phyloP scores from a whole-genome alignment of 2,888 invertebrate genomes.

The Hirtodrosophila trivittata region DNA sequence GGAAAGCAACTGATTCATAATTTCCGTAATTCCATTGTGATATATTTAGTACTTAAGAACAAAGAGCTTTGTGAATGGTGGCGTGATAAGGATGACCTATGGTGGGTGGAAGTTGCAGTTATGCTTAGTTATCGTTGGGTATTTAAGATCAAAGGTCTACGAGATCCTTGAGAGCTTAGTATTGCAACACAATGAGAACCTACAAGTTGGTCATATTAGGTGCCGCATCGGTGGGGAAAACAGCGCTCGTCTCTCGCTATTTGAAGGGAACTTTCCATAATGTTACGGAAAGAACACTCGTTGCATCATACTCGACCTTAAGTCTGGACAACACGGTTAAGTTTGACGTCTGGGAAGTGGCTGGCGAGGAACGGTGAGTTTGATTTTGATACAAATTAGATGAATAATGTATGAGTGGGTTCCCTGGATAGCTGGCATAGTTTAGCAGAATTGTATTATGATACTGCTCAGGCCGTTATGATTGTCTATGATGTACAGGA shows the following conservation, averaged over 20 bases:
- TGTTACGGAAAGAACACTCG: slow-evolving; percentile 3
- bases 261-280: background rate
- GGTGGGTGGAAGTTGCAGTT: background rate
- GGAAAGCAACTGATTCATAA: slow-evolving; percentile 5
- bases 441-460: slow-evolving; percentile 99
- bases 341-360: slow-evolving; percentile 99
- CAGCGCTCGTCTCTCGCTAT: slow-evolving; percentile 12
- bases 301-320: slow-evolving; percentile 13
- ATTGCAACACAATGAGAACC: background rate
- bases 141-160: too few relatives aligned
- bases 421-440: slow-evolving; percentile 92
- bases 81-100: too few relatives aligned
- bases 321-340: slow-evolving; percentile 94
- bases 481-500: slow-evolving; percentile 99
- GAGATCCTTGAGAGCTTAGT: too few relatives aligned
- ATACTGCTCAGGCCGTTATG: slow-evolving; percentile 98
- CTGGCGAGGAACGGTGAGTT: slow-evolving; percentile 94
- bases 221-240: slow-evolving; percentile 22
- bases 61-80: background rate
- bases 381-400: slow-evolving; percentile 2
- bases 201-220: slow-evolving; percentile 39
- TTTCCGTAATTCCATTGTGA: background rate
- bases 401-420: too few relatives aligned
- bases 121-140: slow-evolving; percentile 5
- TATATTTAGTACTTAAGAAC: slow-evolving; percentile 23